Conservation (phyloP, 2,113 vertebrate species). For the Percopsis transmontana region DNA sequence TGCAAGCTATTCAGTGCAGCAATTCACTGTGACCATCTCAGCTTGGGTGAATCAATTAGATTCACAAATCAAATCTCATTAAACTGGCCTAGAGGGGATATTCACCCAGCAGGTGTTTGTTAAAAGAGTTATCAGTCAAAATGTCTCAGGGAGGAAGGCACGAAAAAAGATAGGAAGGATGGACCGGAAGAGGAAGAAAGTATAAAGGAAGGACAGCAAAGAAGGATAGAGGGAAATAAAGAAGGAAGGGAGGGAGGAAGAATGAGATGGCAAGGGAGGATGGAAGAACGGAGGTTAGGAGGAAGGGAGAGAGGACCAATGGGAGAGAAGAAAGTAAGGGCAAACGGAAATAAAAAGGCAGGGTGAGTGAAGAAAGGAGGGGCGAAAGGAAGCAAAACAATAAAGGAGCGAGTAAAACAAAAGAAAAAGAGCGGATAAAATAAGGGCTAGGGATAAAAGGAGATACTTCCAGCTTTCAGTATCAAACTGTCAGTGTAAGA, state of each 20-base stretch:
- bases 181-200: neutral
- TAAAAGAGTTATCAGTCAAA: constrained; percentile 31
- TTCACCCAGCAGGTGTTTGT: constrained; percentile 15
- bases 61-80: constrained; percentile 60
- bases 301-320: no score
- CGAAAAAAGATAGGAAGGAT: constrained; percentile 8
- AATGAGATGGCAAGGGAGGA: no score
- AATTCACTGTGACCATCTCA: constrained; percentile 48
- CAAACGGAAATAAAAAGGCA: no score
- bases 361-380: neutral
- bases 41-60: constrained; percentile 59
- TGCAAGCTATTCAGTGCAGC: constrained; percentile 49
- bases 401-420: no score
- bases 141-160: neutral
- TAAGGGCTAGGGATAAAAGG: no score
- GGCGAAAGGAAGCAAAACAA: no score
- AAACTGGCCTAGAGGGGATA: no score
- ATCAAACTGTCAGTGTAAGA: no score
- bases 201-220: neutral
- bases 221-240: neutral
- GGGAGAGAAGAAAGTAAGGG: neutral
- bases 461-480: no score
- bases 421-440: no score
- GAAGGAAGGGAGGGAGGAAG: no score
- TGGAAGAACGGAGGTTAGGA: neutral